These are phyloP conservation scores for Drosophila pseudoobscura DNA, from an alignment of 1,140 invertebrate species.

Conservation along the genomic window DNA sequence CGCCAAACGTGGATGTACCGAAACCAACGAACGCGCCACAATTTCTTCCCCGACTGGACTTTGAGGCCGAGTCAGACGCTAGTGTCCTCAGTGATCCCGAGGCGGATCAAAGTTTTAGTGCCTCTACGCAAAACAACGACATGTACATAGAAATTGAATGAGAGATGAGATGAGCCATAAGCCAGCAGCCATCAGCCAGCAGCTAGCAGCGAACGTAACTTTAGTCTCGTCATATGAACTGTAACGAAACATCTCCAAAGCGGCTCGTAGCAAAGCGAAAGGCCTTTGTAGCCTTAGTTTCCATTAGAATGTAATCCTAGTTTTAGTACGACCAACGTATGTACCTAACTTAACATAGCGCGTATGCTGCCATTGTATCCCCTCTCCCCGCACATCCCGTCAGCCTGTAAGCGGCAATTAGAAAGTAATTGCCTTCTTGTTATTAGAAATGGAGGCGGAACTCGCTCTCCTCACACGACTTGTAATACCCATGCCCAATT, in stretches of 20 bases:
- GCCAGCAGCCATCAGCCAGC: background rate
- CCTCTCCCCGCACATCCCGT: background rate
- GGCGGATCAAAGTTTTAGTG: constrained; percentile 55
- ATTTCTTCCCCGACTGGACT: constrained; percentile 9
- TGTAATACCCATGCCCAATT: constrained; percentile 41
- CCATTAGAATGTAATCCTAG: constrained; percentile 29
- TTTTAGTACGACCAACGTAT: constrained; percentile 49
- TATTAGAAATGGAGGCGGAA: constrained; percentile 12
- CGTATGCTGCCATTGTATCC: constrained; percentile 42
- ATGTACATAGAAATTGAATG: constrained; percentile 61
- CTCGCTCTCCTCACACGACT: constrained; percentile 26
- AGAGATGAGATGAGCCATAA: background rate
- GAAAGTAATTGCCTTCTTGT: constrained; percentile 46
- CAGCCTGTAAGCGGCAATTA: constrained; percentile 48
- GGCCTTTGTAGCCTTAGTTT: constrained; percentile 41
- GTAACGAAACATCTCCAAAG: constrained; percentile 62
- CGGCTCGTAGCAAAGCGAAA: constrained; percentile 60
- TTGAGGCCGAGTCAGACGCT: constrained; percentile 39
- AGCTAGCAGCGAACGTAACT: background rate
- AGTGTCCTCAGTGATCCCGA: constrained; percentile 62
- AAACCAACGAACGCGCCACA: constrained; percentile 4
- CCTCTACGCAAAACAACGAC: constrained; percentile 32
- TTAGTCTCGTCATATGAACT: constrained; percentile 15
- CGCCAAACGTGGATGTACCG: constrained; percentile 29
- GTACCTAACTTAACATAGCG: constrained; percentile 62